Evolutionary conservation across 1,140 invertebrate genomes (phyloP).

Genomic region (Latrodectus geometricus): DNA sequence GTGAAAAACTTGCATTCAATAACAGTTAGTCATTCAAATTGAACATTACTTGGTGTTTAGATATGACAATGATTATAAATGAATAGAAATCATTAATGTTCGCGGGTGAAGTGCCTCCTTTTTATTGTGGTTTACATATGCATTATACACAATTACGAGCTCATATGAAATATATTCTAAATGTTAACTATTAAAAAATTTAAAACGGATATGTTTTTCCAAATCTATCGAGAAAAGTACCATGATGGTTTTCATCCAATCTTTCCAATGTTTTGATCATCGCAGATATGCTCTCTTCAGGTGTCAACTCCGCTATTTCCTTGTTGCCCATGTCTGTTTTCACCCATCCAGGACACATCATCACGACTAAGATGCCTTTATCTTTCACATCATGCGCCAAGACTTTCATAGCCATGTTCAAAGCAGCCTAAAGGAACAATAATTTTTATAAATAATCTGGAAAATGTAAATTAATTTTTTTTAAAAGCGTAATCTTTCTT

Average conservation of each 20-base stretch:
- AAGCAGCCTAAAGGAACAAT: background rate
- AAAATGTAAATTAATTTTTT: too few relatives aligned
- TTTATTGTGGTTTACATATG: too few relatives aligned
- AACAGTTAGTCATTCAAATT: too few relatives aligned
- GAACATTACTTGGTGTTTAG: too few relatives aligned
- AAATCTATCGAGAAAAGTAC: background rate
- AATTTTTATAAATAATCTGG: background rate
- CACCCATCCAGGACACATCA: conserved; percentile 42
- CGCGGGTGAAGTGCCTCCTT: too few relatives aligned
- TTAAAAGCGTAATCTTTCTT: too few relatives aligned
- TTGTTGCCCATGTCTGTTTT: conserved; percentile 15
- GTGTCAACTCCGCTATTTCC: background rate
- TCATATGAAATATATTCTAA: too few relatives aligned
- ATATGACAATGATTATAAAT: too few relatives aligned
- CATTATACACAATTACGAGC: too few relatives aligned
- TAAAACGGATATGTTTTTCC: conserved; percentile 7
- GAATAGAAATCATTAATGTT: too few relatives aligned
- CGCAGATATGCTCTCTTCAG: background rate
- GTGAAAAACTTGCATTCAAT: too few relatives aligned
- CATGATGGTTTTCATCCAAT: conserved; percentile 3
- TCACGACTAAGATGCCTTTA: conserved; percentile 27
- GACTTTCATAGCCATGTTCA: conserved; percentile 26
- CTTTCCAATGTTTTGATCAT: conserved; percentile 1
- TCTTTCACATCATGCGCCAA: background rate
- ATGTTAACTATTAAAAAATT: background rate